Evolutionary conservation across 2,113 vertebrate species (phyloP).

Genomic region (Pipa parva): DNA sequence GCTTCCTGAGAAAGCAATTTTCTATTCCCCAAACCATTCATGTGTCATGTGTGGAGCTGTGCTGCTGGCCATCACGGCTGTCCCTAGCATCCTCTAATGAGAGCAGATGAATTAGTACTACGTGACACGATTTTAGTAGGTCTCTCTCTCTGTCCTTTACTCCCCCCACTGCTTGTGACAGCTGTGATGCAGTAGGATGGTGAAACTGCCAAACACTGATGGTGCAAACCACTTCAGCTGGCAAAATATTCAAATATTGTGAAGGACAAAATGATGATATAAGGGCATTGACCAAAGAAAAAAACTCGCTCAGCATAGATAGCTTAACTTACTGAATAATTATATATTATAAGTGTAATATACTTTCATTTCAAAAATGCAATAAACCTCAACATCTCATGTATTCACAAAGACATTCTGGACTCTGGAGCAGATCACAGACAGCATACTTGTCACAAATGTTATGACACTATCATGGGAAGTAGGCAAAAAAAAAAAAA

Average conservation of each 20-base stretch:
- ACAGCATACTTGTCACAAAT: too few species aligned
- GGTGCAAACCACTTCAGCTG: neutral
- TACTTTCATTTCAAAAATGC: too few species aligned
- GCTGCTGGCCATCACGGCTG: constrained; percentile 79
- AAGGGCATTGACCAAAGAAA: too few species aligned
- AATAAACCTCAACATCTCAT: too few species aligned
- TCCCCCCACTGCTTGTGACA: constrained; percentile 68
- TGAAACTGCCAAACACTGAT: neutral
- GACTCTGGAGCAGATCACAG: too few species aligned
- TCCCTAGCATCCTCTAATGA: constrained; percentile 97
- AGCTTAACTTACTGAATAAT: too few species aligned
- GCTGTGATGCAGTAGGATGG: constrained; percentile 73
- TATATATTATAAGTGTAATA: too few species aligned
- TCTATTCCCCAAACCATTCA: constrained; percentile 99
- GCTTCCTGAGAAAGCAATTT: constrained; percentile 99
- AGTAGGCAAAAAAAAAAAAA: too few species aligned
- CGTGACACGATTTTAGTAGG: constrained; percentile 94
- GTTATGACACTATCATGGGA: too few species aligned
- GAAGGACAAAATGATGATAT: neutral
- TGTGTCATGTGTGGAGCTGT: constrained; percentile 84
- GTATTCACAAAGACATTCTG: too few species aligned
- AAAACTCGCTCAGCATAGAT: too few species aligned
- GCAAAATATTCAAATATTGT: neutral
- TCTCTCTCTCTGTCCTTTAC: constrained; percentile 59
- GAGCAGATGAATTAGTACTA: constrained; percentile 98